Conservation (phyloP, 2,113 vertebrate species). For the Callionymus lyra region DNA sequence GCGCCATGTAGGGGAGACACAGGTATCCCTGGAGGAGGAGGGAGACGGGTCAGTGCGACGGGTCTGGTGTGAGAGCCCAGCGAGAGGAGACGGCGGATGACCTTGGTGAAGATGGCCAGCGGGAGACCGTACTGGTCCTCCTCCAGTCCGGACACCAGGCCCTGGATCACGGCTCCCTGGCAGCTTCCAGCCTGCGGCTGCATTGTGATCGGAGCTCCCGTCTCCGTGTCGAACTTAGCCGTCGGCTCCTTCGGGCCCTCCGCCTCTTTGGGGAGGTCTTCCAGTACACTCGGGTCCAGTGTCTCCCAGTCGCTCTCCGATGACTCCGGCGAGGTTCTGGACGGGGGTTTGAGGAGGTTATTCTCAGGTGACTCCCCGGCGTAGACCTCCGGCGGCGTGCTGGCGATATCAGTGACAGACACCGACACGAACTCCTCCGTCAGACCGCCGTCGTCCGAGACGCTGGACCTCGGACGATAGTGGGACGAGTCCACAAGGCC, state of each 20-base stretch:
- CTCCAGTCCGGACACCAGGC: constrained; percentile 84
- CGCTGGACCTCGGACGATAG: constrained; percentile 79
- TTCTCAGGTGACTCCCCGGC: constrained; percentile 10
- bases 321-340: constrained; percentile 72
- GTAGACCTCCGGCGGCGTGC: constrained; percentile 10
- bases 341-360: constrained; percentile 68
- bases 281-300: constrained; percentile 79
- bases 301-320: constrained; percentile 97
- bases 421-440: constrained; percentile 65
- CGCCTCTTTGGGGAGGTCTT: constrained; percentile 60
- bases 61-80: background rate
- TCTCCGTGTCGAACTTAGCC: constrained; percentile 33
- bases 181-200: constrained; percentile 54
- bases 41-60: background rate
- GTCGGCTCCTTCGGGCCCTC: constrained; percentile 26
- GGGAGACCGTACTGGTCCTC: constrained; percentile 91
- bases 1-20: constrained; percentile 93
- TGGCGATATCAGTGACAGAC: constrained; percentile 54
- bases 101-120: constrained; percentile 91
- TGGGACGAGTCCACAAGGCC: constrained; percentile 89
- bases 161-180: constrained; percentile 67
- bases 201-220: constrained; percentile 73
- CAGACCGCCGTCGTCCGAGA: constrained; percentile 71
- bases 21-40: constrained; percentile 81
- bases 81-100: constrained; percentile 26